These are phyloP conservation scores for Paratrypauchen microcephalus DNA, from an alignment of 2,797 vertebrate genomes.

Conservation along the genomic window DNA sequence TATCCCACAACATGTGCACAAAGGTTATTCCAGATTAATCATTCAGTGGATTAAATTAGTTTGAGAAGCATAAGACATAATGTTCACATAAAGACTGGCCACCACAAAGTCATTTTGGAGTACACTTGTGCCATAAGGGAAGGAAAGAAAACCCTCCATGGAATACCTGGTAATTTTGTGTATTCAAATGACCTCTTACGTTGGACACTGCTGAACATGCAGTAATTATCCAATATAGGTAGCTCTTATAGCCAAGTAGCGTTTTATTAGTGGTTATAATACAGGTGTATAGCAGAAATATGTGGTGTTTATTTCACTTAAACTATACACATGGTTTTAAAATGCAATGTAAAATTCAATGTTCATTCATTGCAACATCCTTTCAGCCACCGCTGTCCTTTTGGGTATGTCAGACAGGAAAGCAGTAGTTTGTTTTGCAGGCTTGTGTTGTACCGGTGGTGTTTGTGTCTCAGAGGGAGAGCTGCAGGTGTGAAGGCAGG, in stretches of 20 bases:
- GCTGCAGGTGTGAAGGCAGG: constrained; percentile 52
- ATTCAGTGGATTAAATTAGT: background rate
- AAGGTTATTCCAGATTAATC: too few species aligned
- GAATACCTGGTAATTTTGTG: background rate
- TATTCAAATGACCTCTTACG: background rate
- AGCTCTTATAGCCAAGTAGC: background rate
- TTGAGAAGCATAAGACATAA: background rate
- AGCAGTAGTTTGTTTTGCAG: constrained; percentile 30
- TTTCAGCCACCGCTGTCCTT: background rate
- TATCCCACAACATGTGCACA: too few species aligned
- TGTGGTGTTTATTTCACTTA: background rate
- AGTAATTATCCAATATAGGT: too few species aligned
- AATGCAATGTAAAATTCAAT: background rate
- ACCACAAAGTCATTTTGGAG: constrained; percentile 1
- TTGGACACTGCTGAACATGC: background rate
- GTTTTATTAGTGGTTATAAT: background rate
- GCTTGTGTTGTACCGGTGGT: constrained; percentile 38
- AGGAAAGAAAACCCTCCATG: background rate
- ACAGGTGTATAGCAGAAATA: background rate
- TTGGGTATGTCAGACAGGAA: constrained; percentile 25
- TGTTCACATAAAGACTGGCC: background rate
- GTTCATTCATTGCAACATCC: background rate
- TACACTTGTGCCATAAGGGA: background rate
- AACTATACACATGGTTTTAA: background rate
- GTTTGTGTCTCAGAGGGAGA: constrained; percentile 50